phyloP scores from a whole-genome alignment of 2,113 vertebrate genomes.

The Loxodonta africana region DNA sequence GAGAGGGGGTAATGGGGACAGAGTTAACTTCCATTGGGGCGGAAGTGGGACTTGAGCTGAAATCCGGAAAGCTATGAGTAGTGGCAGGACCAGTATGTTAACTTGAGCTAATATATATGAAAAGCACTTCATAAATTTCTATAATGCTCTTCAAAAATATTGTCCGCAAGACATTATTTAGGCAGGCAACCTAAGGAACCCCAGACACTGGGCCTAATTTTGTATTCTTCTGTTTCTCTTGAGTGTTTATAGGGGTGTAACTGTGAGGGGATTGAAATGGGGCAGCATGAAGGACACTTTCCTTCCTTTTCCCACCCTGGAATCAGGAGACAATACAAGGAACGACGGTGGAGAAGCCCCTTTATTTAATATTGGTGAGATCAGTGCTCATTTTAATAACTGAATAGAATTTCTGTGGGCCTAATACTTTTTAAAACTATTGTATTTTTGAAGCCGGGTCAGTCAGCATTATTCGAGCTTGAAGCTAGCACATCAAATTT shows the following conservation, averaged over 20 bases:
- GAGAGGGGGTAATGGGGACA: background rate
- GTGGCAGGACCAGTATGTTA: background rate
- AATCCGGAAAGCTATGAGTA: background rate
- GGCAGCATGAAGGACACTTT: background rate
- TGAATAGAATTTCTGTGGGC: slow-evolving; percentile 46
- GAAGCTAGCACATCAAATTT: slow-evolving; percentile 61
- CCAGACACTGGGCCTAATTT: background rate
- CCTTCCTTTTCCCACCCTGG: background rate
- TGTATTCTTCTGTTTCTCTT: background rate
- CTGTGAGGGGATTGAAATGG: background rate
- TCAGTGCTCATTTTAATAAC: slow-evolving; percentile 55
- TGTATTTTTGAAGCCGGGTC: slow-evolving; percentile 36
- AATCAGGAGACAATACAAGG: background rate
- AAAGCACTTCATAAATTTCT: background rate
- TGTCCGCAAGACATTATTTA: background rate
- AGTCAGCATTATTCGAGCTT: slow-evolving; percentile 62
- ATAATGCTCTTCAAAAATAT: background rate
- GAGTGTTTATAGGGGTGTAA: background rate
- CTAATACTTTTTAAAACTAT: slow-evolving; percentile 46
- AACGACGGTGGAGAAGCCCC: background rate
- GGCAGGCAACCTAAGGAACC: background rate
- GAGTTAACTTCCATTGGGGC: background rate
- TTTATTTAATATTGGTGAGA: background rate
- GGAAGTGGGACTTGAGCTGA: background rate
- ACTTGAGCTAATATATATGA: background rate